A percentile compares a stretch with the other conserved stretches of the same genome.
These are phyloP conservation scores for Natrix natrix DNA, from an alignment of 2,797 vertebrate species.

Conservation along the genomic window DNA sequence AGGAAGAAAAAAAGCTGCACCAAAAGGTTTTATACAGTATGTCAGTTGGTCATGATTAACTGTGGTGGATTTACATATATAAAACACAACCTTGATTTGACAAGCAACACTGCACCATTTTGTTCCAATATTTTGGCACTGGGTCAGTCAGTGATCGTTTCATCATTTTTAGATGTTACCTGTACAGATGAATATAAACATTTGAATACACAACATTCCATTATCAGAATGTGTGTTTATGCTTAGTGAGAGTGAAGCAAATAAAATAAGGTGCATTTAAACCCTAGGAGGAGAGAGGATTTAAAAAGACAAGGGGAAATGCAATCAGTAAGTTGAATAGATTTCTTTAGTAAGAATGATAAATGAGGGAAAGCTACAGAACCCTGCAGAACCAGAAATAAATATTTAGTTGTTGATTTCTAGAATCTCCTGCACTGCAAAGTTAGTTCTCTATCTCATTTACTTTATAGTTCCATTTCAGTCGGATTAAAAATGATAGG, in stretches of 20 bases:
- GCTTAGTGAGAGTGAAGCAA: neutral
- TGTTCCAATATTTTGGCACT: neutral
- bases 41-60: neutral
- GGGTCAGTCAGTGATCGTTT: neutral
- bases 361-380: neutral
- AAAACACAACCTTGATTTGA: neutral
- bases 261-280: neutral
- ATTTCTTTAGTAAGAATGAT: neutral
- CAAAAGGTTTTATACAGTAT: neutral
- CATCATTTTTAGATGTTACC: neutral
- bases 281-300: neutral
- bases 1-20: neutral
- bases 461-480: neutral
- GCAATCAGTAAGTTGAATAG: neutral
- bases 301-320: neutral
- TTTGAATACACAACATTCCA: neutral
- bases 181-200: neutral
- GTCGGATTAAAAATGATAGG: neutral
- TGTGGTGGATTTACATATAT: neutral
- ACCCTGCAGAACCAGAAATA: neutral
- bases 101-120: neutral
- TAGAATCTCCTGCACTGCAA: neutral
- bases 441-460: neutral
- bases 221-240: neutral
- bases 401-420: neutral